Base-by-base conservation (phyloP, 1,140 invertebrate species). In the Euwallacea similis region DNA sequence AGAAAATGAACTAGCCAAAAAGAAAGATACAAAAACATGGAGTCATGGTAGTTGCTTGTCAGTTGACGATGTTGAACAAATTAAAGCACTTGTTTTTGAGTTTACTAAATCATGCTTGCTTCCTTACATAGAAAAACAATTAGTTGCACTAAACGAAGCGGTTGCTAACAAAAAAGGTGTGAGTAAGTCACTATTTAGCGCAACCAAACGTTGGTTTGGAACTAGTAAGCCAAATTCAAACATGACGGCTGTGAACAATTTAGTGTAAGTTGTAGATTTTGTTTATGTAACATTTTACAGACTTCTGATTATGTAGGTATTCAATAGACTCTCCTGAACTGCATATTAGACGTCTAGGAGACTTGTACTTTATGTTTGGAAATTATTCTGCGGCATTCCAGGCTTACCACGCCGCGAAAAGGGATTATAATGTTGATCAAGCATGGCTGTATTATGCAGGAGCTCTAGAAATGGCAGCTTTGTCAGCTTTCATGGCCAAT, bases 391-490 rank as follows among this genome's bases (percentile, higher is more conserved):
- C 93, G 63, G 95, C 98, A 0, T 98, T 96, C 83, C 93, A 92
- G 79, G 89, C 93, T 0, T 99, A 98, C 83, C 96, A 99, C 81
- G 90, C 93, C 13, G 93, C 95, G 9, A 99, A 98, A 83, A 88
- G 96, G 71, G 98, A 99, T 79, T 99, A 99, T 82, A 92, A 93
- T 76, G 91, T 91, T 13, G 97, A 99, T 82, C 93, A 96, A 77
- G 97, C 97, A 0, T 99, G 96, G 97, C 83, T 98, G 10, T 95
- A 97, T 81, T 98, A 94, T 83, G 96, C 97, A 8, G 96, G 96
- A 10, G 95, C 96, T 15, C 82, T 97, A 53, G 96, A 98, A 86
- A 98, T 98, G 95, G 95, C 95, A 6, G 93, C 94, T 2, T 81
- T 98, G 0, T 91, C 95, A 70, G 92, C 94, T 1, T 98, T 96